A percentile compares a stretch with the other conserved stretches of the same genome.
These are phyloP conservation scores for Clinocottus analis DNA, from an alignment of 2,113 vertebrate species.

Conservation along the genomic window DNA sequence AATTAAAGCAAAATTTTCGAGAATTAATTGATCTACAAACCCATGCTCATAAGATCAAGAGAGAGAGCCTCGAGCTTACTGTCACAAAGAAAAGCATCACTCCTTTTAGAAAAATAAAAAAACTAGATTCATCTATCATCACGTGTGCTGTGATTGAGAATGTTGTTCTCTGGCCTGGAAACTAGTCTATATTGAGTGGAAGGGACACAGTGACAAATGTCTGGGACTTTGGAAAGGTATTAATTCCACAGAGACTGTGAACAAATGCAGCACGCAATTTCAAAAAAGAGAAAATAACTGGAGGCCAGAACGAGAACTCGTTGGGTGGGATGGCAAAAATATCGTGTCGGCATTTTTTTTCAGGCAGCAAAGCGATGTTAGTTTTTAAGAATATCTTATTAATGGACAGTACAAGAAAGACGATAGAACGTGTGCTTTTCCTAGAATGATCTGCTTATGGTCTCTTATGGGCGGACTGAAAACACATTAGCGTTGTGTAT, in stretches of 20 bases:
- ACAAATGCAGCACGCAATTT: neutral
- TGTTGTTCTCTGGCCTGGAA: conserved; percentile 26
- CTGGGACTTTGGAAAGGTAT: neutral
- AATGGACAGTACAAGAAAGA: neutral
- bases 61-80: conserved; percentile 1
- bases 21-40: conserved; percentile 18
- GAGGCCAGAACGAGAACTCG: neutral
- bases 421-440: no score
- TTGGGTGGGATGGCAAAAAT: neutral
- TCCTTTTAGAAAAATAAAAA: conserved; percentile 14
- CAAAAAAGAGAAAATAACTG: neutral
- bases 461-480: no score
- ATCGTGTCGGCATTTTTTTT: no score
- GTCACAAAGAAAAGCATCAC: conserved; percentile 19
- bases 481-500: no score
- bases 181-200: neutral
- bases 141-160: conserved; percentile 21
- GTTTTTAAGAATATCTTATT: neutral
- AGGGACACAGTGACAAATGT: conserved; percentile 16
- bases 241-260: neutral
- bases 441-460: no score
- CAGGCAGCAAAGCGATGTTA: neutral
- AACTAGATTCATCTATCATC: conserved; percentile 19
- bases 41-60: conserved; percentile 18
- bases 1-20: conserved; percentile 33